Evolutionary conservation across 2,888 invertebrate species (phyloP).

Genomic region (Cybosia mesomella): DNA sequence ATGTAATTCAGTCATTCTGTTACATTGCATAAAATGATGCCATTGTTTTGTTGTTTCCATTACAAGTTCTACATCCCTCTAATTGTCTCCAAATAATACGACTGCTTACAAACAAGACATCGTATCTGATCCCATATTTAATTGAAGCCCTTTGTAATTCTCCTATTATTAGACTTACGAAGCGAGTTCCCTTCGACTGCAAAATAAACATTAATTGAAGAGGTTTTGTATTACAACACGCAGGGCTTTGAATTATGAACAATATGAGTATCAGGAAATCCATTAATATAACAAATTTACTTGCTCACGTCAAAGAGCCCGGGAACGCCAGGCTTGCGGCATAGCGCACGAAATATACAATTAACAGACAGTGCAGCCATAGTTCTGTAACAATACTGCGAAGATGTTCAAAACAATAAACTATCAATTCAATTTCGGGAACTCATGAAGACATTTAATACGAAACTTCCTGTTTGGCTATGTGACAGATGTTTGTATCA

Average conservation of each 20-base stretch:
- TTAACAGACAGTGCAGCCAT: neutral
- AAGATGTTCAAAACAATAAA: neutral
- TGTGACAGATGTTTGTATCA: too few relatives aligned
- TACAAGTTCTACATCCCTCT: neutral
- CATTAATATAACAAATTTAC: slow-evolving; percentile 4
- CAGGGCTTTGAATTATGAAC: neutral
- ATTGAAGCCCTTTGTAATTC: neutral
- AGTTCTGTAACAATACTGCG: neutral
- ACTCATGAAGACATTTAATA: too few relatives aligned
- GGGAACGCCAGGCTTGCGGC: neutral
- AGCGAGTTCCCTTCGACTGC: neutral
- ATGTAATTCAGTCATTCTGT: too few relatives aligned
- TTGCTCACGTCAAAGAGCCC: neutral
- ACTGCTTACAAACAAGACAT: too few relatives aligned
- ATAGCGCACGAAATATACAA: neutral
- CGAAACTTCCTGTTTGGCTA: too few relatives aligned
- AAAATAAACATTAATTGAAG: neutral
- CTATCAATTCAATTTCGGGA: too few relatives aligned
- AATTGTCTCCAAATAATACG: neutral
- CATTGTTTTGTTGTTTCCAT: too few relatives aligned
- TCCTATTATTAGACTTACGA: neutral
- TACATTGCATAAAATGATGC: too few relatives aligned
- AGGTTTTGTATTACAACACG: neutral
- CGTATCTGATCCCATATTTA: neutral
- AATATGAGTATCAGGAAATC: slow-evolving; percentile 4